phyloP scores from a whole-genome alignment of 1,140 invertebrate genomes.

The Macrosteles quadrilineatus region DNA sequence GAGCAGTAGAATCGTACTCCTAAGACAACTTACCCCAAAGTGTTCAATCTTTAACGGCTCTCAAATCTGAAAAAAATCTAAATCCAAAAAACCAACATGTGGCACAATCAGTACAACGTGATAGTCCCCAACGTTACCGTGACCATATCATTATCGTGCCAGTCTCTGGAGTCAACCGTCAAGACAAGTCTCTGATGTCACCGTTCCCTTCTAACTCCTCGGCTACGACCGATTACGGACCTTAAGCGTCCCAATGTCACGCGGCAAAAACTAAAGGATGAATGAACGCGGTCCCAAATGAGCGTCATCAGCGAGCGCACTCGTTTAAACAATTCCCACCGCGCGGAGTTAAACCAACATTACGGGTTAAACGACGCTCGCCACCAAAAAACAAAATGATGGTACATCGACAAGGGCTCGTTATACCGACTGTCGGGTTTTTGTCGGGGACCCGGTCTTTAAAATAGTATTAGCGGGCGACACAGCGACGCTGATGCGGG shows the following conservation, averaged over 20 bases:
- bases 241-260: neutral
- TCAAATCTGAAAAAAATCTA: no score
- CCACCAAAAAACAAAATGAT: conserved; percentile 13
- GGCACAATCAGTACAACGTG: no score
- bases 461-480: conserved; percentile 10
- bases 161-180: no score
- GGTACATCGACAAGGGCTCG: conserved; percentile 18
- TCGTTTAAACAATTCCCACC: conserved; percentile 21
- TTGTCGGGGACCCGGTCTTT: conserved; percentile 12
- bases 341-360: conserved; percentile 13
- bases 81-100: no score
- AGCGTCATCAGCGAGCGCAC: conserved; percentile 18
- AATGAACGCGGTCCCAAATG: conserved; percentile 5
- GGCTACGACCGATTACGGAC: conserved; percentile 5
- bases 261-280: neutral
- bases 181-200: no score
- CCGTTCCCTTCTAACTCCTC: neutral
- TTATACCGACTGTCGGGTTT: conserved; percentile 20
- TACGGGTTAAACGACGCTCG: conserved; percentile 21
- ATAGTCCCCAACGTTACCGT: no score
- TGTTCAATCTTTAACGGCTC: no score
- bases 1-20: no score
- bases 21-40: no score
- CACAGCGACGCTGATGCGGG: no score
- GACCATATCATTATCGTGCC: no score